Evolutionary conservation across 2,888 invertebrate genomes (phyloP), one percentile per base, ranked within the genome.

Genomic region (Saturnia japonica): DNA sequence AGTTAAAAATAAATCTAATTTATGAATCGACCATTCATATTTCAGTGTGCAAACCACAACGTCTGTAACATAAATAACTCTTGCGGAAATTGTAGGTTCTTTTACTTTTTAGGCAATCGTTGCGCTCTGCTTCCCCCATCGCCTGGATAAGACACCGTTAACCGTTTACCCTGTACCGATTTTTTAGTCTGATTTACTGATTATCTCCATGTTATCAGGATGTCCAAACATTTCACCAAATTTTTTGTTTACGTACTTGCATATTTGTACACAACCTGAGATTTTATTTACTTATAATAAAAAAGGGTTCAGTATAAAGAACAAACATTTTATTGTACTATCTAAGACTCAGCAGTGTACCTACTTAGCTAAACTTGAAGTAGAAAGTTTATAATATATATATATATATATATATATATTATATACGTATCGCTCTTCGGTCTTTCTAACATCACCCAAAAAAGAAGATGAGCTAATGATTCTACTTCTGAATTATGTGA

Each of bases 61-160:
- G 40, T 19, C 22, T 64, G 19, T 64, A 64, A 64, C 22, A 64
- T 62, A 64, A 64, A 64, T 40, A 64, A 64, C 34, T 64, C 34
- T 64, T 64, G 40, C 64, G 64, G 64, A 64, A 64, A 64, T 64
- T 40, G 64, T 25, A 40, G 40, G 64, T 64, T 64, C 40, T 64
- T 64, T 64, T 64, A 64, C 40, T 64, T 64, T 64, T 64, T 64
- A 64, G 40, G 40, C 40, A 64, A 64, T 64, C 64, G 64, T 64
- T 64, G 34, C 40, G 64, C 64, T 64, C 64, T 64, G 64, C 64
- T 64, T 64, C 34, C n/a, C 12, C n/a, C 40, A 40, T n/a, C 64
- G 64, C 22, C 64, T 64, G 64, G 40, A 64, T 34, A 64, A 40
- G 64, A 40, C 64, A 40, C 64, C 64, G 64, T 64, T 64, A 64